These are phyloP conservation scores for Coptodon rendalli DNA, from an alignment of 2,113 vertebrate genomes.

Conservation along the genomic window DNA sequence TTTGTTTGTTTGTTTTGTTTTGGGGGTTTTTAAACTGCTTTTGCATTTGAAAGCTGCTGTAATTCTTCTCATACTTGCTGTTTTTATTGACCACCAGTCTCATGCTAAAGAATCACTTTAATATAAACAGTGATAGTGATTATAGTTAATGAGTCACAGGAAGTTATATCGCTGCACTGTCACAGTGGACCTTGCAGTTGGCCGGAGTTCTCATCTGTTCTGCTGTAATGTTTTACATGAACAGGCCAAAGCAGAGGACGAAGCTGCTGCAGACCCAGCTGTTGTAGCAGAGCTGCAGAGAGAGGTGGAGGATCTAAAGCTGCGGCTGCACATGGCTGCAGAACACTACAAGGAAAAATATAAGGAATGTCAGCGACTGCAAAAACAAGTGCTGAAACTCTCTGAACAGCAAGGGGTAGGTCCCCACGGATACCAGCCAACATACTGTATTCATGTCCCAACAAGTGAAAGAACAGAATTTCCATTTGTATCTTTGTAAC, in stretches of 20 bases:
- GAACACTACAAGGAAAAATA: conserved; percentile 99
- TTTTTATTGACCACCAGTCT: background rate
- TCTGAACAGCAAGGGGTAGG: conserved; percentile 87
- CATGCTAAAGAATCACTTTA: background rate
- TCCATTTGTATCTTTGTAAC: background rate
- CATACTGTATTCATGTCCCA: background rate
- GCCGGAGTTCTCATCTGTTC: background rate
- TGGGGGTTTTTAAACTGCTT: background rate
- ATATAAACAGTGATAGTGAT: background rate
- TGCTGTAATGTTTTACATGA: background rate
- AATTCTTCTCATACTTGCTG: background rate
- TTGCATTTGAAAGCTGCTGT: background rate
- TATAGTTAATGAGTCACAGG: background rate
- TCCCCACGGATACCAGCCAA: background rate
- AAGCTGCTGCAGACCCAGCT: conserved; percentile 54
- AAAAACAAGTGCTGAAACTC: conserved; percentile 89
- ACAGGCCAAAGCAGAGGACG: conserved; percentile 69
- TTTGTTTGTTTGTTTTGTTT: background rate
- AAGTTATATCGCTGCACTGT: background rate
- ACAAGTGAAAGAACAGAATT: background rate
- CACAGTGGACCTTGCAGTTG: background rate
- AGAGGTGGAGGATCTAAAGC: conserved; percentile 95
- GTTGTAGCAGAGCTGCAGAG: conserved; percentile 86
- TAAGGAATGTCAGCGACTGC: conserved; percentile 94
- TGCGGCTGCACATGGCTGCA: conserved; percentile 96